Conservation (phyloP, 2,113 vertebrate genomes). For the Leptodactylus fuscus region DNA sequence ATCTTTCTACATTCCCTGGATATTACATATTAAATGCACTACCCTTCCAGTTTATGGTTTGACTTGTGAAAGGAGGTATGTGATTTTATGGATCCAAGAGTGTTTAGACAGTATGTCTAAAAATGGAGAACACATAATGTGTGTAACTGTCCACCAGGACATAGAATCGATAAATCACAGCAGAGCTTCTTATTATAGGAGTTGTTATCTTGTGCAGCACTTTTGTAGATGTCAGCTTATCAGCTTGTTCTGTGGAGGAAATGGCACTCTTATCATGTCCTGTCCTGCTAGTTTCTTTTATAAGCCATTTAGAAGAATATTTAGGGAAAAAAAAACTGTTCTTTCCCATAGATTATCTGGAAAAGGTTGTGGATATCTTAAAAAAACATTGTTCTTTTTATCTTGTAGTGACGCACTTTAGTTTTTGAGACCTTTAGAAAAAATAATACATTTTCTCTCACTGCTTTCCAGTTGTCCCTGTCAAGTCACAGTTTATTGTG, state of each 20-base stretch:
- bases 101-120: neutral
- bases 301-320: neutral
- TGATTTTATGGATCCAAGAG: neutral
- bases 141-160: neutral
- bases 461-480: neutral
- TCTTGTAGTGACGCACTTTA: neutral
- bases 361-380: neutral
- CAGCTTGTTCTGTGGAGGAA: neutral
- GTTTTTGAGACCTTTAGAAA: neutral
- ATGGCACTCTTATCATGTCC: neutral
- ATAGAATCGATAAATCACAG: neutral
- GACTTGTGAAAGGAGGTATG: neutral
- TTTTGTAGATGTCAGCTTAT: slow-evolving; percentile 21
- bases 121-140: neutral
- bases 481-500: no score
- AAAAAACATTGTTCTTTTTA: neutral
- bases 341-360: neutral
- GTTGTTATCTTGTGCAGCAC: slow-evolving; percentile 7
- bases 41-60: no score
- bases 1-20: neutral
- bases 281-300: neutral
- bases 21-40: no score
- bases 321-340: neutral
- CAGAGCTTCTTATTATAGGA: neutral
- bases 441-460: neutral